phyloP scores from a whole-genome alignment of 2,113 vertebrate species.

The Corythoichthys haematopterus region DNA sequence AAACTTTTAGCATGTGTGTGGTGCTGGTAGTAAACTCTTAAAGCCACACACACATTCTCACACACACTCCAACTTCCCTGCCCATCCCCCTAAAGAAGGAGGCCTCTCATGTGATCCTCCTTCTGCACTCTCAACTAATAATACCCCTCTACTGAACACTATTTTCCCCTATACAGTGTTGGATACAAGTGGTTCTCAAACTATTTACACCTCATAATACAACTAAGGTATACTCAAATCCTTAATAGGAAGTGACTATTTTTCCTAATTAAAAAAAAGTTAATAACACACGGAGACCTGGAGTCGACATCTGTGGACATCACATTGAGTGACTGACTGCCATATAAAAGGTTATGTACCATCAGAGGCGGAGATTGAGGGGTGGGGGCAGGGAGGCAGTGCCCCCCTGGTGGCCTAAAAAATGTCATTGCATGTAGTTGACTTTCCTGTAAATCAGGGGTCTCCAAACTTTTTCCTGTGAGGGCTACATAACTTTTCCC shows the following conservation, averaged over 20 bases:
- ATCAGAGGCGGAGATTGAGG: no score
- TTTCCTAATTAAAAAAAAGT: no score
- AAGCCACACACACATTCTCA: conserved; percentile 48
- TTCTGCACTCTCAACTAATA: conserved; percentile 42
- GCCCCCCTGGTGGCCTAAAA: no score
- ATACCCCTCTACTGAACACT: conserved; percentile 22
- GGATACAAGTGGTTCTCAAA: background rate
- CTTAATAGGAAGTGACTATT: background rate
- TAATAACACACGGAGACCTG: no score
- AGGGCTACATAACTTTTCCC: no score
- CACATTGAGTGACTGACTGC: no score
- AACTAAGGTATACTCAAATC: background rate
- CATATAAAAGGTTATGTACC: no score
- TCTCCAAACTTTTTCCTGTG: no score
- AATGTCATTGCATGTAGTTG: no score
- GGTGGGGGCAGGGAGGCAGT: no score
- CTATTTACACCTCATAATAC: background rate
- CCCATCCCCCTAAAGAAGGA: conserved; percentile 60
- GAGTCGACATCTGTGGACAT: no score
- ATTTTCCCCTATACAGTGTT: background rate
- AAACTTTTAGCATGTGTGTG: conserved; percentile 58
- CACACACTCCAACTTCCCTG: conserved; percentile 4
- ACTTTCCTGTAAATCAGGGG: no score
- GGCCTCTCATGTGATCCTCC: conserved; percentile 55
- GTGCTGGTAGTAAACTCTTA: conserved; percentile 75